These are phyloP conservation scores for Ptychochromis oligacanthus DNA, from an alignment of 2,113 vertebrate genomes.

Conservation along the genomic window DNA sequence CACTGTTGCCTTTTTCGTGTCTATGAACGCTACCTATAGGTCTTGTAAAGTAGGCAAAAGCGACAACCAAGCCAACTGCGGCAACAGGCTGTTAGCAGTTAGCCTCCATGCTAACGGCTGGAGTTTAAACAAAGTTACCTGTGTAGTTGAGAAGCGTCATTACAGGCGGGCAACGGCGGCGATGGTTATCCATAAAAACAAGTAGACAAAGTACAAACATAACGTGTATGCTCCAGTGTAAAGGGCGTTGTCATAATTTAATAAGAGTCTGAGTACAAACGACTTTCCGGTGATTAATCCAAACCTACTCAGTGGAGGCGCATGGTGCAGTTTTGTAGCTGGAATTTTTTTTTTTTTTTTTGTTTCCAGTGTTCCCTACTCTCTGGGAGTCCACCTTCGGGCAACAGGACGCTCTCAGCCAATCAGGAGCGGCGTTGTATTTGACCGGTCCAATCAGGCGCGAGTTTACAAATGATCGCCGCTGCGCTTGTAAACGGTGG, in stretches of 20 bases:
- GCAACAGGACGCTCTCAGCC: constrained; percentile 65
- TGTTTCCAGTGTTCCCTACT: constrained; percentile 61
- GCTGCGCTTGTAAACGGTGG: constrained; percentile 28
- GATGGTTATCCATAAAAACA: constrained; percentile 34
- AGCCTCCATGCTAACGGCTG: constrained; percentile 68
- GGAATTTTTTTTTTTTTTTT: constrained; percentile 54
- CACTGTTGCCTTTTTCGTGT: accelerated
- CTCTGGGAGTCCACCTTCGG: constrained; percentile 75
- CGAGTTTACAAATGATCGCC: constrained; percentile 36
- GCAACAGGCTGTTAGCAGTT: constrained; percentile 50
- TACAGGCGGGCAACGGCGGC: constrained; percentile 8
- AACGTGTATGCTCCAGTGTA: neutral
- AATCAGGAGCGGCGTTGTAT: constrained; percentile 72
- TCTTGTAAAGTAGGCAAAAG: constrained; percentile 8
- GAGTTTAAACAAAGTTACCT: constrained; percentile 78
- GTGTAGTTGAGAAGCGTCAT: constrained; percentile 55
- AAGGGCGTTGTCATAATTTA: constrained; percentile 20
- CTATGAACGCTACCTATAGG: neutral
- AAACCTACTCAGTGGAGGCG: constrained; percentile 57
- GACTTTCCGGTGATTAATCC: constrained; percentile 56
- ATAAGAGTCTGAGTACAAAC: constrained; percentile 29
- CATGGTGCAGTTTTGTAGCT: constrained; percentile 66
- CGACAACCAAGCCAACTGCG: neutral
- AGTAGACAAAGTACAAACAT: constrained; percentile 2
- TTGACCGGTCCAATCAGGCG: constrained; percentile 51